Evolutionary conservation across 2,113 vertebrate genomes (phyloP).

Genomic region (Romanogobio albipinnatus): DNA sequence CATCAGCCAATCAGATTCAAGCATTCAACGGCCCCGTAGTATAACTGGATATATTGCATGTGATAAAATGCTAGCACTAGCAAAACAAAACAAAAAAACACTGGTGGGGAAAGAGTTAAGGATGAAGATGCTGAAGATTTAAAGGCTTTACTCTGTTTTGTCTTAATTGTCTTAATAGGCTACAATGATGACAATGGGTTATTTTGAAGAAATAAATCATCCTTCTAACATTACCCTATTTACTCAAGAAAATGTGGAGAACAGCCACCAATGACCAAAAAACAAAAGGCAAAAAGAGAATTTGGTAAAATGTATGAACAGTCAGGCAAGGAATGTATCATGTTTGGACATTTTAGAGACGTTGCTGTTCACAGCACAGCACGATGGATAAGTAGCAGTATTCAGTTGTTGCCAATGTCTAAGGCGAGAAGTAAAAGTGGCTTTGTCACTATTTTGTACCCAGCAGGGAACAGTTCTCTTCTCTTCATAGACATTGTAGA

Average conservation of each 20-base stretch:
- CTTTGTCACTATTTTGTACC: background rate
- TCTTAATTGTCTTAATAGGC: background rate
- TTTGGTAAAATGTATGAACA: background rate
- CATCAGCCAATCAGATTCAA: too few species aligned
- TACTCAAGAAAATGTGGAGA: too few species aligned
- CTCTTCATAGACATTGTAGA: background rate
- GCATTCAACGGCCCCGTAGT: too few species aligned
- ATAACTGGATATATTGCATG: too few species aligned
- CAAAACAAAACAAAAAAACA: too few species aligned
- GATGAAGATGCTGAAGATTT: too few species aligned
- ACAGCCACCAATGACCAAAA: background rate
- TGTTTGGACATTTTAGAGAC: background rate
- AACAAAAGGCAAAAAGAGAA: background rate
- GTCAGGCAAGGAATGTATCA: background rate
- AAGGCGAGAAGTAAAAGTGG: constrained; percentile 3
- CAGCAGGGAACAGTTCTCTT: constrained; percentile 9
- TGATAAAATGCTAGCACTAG: too few species aligned
- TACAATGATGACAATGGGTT: background rate
- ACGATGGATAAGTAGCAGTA: background rate
- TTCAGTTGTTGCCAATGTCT: background rate
- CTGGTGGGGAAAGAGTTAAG: too few species aligned
- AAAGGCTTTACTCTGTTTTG: too few species aligned
- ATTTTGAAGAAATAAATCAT: background rate
- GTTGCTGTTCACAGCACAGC: background rate
- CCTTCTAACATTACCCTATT: background rate